Evolutionary conservation across 2,888 invertebrate species (phyloP).

Genomic region (Spisula subtruncata): DNA sequence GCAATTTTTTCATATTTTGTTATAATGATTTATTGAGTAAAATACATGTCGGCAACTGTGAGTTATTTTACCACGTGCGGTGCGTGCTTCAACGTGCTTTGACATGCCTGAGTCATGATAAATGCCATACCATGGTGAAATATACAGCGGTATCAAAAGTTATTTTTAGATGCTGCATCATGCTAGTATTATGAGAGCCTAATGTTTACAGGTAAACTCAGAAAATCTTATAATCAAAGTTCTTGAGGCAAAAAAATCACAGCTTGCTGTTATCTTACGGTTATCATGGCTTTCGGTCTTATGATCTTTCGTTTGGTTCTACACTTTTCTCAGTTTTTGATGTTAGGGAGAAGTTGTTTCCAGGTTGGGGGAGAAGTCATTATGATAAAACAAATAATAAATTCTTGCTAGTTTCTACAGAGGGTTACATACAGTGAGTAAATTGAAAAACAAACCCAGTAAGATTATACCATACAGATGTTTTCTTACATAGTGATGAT

Average conservation of each 20-base stretch:
- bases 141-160: constrained; percentile 6
- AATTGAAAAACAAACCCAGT: neutral
- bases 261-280: neutral
- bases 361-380: neutral
- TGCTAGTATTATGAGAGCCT: constrained; percentile 24
- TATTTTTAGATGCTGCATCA: constrained; percentile 47
- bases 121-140: constrained; percentile 38
- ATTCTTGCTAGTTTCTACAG: too few relatives aligned
- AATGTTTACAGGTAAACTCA: constrained; percentile 42
- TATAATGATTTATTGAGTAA: neutral
- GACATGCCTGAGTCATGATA: neutral
- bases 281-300: neutral
- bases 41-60: neutral
- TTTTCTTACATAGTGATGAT: neutral
- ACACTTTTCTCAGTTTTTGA: neutral
- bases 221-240: constrained; percentile 30
- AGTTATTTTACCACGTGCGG: constrained; percentile 6
- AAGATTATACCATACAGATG: too few relatives aligned
- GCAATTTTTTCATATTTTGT: neutral
- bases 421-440: neutral
- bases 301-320: neutral
- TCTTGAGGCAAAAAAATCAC: constrained; percentile 36
- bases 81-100: constrained; percentile 2
- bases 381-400: neutral
- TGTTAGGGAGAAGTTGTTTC: neutral